Evolutionary conservation across 2,797 vertebrate genomes (phyloP).

Genomic region (Tinamus major): DNA sequence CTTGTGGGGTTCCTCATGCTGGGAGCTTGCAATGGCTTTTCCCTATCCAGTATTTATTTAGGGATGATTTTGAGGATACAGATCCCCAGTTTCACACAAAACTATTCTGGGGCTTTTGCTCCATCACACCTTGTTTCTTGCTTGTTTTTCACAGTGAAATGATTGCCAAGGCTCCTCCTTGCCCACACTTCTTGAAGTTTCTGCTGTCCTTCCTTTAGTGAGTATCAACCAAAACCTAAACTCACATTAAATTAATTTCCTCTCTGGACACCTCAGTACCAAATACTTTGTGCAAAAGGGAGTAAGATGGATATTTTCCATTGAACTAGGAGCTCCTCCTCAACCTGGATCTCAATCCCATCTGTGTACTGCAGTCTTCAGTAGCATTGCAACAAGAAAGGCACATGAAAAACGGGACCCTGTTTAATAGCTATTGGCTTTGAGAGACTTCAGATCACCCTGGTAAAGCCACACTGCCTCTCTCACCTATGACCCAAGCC

Average conservation of each 20-base stretch:
- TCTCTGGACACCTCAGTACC: not conserved
- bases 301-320: not conserved
- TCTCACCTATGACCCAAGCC: not conserved
- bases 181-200: not conserved
- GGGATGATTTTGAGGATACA: not conserved
- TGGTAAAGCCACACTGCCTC: not conserved
- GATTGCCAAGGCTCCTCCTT: not conserved
- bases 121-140: not conserved
- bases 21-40: not conserved
- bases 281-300: not conserved
- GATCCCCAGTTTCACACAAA: not conserved
- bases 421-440: not conserved
- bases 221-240: not conserved
- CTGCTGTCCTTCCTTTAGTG: not conserved
- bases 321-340: not conserved
- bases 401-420: not conserved
- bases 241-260: conserved; percentile 41
- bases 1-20: not conserved
- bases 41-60: not conserved
- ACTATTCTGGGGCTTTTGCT: not conserved
- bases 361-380: not conserved
- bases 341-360: not conserved
- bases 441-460: not conserved
- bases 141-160: not conserved
- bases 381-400: not conserved